These are phyloP conservation scores for Drosophila ficusphila DNA, from an alignment of 1,140 invertebrate species.

Conservation along the genomic window DNA sequence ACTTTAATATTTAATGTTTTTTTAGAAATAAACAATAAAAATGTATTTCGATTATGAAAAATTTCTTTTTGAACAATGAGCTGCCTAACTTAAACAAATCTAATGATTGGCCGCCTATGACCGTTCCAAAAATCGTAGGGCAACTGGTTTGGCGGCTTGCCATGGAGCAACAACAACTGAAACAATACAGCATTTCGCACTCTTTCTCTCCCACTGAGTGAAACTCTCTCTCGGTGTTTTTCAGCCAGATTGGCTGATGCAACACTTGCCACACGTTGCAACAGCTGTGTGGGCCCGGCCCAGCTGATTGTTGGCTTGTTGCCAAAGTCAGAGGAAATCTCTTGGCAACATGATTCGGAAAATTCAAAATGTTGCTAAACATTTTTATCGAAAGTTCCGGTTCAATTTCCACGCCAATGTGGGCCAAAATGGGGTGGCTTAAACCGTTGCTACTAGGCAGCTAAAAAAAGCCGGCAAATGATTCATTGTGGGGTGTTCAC, in stretches of 20 bases:
- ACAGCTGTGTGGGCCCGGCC: constrained; percentile 41
- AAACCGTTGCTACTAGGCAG: not conserved
- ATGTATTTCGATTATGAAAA: no score
- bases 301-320: constrained; percentile 50
- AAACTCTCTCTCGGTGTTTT: constrained; percentile 26
- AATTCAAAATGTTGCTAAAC: constrained; percentile 13
- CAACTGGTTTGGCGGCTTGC: constrained; percentile 13
- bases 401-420: constrained; percentile 1
- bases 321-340: constrained; percentile 14
- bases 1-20: no score
- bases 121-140: constrained; percentile 5
- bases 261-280: constrained; percentile 63
- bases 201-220: constrained; percentile 12
- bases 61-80: no score
- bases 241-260: constrained; percentile 74
- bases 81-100: no score
- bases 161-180: not conserved
- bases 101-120: not conserved
- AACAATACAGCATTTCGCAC: constrained; percentile 28
- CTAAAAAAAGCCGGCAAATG: constrained; percentile 25
- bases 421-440: constrained; percentile 6
- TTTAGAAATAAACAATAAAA: no score
- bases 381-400: constrained; percentile 16
- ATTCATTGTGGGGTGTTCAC: constrained; percentile 21
- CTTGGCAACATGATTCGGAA: constrained; percentile 22